These are phyloP conservation scores for Trichopoda pennipes DNA, from an alignment of 2,888 invertebrate genomes.

Conservation along the genomic window DNA sequence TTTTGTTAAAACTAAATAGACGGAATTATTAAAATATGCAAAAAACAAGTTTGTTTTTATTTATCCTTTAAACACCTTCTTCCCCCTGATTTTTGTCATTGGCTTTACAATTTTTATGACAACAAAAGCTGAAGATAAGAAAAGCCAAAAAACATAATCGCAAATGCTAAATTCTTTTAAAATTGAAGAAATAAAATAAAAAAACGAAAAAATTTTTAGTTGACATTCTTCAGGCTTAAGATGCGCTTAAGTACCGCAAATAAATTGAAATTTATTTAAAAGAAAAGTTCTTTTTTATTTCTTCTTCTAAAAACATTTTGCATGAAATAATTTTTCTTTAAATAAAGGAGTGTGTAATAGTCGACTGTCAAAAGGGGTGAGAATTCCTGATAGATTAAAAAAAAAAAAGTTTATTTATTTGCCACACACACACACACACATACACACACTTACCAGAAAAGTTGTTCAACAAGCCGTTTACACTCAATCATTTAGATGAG, in stretches of 20 bases:
- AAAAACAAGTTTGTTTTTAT: background rate
- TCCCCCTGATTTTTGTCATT: conserved; percentile 15
- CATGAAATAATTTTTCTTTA: conserved; percentile 16
- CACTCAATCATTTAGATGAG: conserved; percentile 69
- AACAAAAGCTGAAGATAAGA: conserved; percentile 54
- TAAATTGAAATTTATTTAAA: conserved; percentile 66
- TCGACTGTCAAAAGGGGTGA: conserved; percentile 61
- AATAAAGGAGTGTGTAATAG: conserved; percentile 6
- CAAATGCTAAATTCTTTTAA: conserved; percentile 42
- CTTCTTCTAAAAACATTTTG: conserved; percentile 11
- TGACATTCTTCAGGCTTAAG: conserved; percentile 77
- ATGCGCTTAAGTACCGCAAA: conserved; percentile 71
- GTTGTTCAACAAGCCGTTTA: conserved; percentile 65
- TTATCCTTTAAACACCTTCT: background rate
- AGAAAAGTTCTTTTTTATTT: conserved; percentile 65
- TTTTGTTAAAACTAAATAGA: too few species aligned
- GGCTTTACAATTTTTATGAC: conserved; percentile 54
- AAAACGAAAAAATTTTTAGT: conserved; percentile 66
- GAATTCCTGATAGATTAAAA: conserved; percentile 7
- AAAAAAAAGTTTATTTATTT: conserved; percentile 4
- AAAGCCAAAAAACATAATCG: background rate
- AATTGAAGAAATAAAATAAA: conserved; percentile 16
- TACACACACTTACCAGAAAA: conserved; percentile 48
- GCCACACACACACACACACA: too few species aligned
- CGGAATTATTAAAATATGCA: background rate